These are phyloP conservation scores for Branchellion lobata DNA, from an alignment of 2,888 invertebrate genomes.

Conservation along the genomic window DNA sequence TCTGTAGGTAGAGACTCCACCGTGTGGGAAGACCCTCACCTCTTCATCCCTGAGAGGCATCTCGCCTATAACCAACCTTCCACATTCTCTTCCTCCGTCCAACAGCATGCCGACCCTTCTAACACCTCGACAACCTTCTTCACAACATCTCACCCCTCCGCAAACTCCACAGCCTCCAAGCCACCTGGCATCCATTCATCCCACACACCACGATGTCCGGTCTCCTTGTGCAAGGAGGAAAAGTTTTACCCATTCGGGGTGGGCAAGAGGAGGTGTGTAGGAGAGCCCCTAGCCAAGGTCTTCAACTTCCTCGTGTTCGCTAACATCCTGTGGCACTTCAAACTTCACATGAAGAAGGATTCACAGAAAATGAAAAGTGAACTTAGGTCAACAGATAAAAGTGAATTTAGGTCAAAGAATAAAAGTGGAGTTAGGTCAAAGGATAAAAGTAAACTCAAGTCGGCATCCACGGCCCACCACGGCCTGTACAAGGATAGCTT, in stretches of 20 bases:
- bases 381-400: neutral
- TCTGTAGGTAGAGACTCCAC: constrained; percentile 55
- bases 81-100: too few species aligned
- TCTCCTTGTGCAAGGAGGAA: constrained; percentile 48
- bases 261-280: constrained; percentile 57
- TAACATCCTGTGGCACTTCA: constrained; percentile 34
- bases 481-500: neutral
- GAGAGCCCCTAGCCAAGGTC: constrained; percentile 56
- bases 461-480: too few species aligned
- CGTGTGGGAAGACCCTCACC: constrained; percentile 50
- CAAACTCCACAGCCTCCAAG: too few species aligned
- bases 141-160: neutral
- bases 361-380: too few species aligned
- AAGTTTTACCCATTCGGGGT: constrained; percentile 56
- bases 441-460: neutral
- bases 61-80: constrained; percentile 44
- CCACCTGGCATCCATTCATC: neutral
- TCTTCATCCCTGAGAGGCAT: constrained; percentile 52
- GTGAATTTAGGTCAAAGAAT: neutral
- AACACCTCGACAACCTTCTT: neutral
- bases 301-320: constrained; percentile 45
- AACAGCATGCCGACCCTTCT: neutral
- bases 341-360: neutral
- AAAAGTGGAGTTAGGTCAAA: neutral
- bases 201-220: neutral